Percentiles rank a stretch among this genome's conserved stretches.
phyloP scores from a whole-genome alignment of 2,797 vertebrate species.

The Cyprinodon diabolis region DNA sequence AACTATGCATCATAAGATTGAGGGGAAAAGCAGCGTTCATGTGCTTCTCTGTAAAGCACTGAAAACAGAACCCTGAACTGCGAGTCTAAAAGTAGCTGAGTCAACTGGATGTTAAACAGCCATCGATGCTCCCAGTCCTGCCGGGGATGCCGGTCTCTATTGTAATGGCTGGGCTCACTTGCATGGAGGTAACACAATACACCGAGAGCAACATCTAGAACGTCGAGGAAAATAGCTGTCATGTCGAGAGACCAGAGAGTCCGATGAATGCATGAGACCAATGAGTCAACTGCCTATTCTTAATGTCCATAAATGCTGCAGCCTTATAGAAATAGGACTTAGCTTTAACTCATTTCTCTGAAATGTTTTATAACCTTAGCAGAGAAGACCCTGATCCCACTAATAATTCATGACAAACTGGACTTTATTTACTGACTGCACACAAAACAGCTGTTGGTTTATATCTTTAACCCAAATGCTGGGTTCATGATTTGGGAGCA shows the following conservation, averaged over 20 bases:
- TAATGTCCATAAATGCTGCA: not conserved
- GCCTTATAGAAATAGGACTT: not conserved
- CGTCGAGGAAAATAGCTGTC: slow-evolving; percentile 58
- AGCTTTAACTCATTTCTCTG: not conserved
- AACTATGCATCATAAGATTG: not conserved
- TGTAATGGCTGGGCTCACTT: slow-evolving; percentile 54
- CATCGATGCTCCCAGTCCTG: slow-evolving; percentile 51
- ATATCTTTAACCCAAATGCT: not conserved
- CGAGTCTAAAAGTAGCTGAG: slow-evolving; percentile 69
- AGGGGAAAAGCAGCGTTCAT: not conserved
- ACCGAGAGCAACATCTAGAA: slow-evolving; percentile 70
- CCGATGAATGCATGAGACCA: not conserved
- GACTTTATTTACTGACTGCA: not conserved
- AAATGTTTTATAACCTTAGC: not conserved
- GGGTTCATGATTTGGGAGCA: not conserved
- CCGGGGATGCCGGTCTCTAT: slow-evolving; percentile 54
- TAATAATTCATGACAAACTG: not conserved
- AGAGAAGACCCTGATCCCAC: not conserved
- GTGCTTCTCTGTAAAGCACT: slow-evolving; percentile 38
- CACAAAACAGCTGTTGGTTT: not conserved
- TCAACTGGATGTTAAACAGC: slow-evolving; percentile 59
- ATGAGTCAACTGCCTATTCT: not conserved
- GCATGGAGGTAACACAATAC: slow-evolving; percentile 71
- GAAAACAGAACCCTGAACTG: slow-evolving; percentile 63
- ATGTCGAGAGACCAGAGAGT: slow-evolving; percentile 37